Evolutionary conservation across 1,140 invertebrate genomes (phyloP).

Genomic region (Bombus cullumanus): DNA sequence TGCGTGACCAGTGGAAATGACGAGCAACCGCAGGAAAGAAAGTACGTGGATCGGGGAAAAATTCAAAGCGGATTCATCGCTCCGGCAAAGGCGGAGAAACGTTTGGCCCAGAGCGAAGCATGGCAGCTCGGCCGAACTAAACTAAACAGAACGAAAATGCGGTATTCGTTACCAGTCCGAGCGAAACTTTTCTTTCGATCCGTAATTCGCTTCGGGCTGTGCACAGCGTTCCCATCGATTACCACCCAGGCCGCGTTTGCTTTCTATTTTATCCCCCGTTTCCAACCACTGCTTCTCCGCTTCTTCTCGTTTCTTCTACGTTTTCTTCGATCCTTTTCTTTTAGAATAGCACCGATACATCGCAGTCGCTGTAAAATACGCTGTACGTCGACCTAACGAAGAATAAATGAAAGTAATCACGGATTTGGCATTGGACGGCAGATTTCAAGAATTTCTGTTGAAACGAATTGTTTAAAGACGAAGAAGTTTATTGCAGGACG

Average conservation of each 20-base stretch:
- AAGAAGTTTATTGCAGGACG: too few species aligned
- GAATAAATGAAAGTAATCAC: neutral
- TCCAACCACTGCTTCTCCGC: neutral
- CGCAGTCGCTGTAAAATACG: neutral
- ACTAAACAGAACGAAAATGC: constrained; percentile 59
- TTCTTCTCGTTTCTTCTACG: neutral
- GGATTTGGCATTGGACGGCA: neutral
- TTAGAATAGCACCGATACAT: neutral
- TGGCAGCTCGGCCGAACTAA: constrained; percentile 24
- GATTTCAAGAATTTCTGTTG: neutral
- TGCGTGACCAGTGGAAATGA: constrained; percentile 29
- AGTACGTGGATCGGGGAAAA: constrained; percentile 13
- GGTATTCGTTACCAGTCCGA: constrained; percentile 54
- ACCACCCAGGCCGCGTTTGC: neutral
- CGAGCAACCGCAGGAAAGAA: neutral
- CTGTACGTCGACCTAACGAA: neutral
- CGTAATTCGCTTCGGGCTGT: constrained; percentile 44
- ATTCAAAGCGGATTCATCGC: constrained; percentile 27
- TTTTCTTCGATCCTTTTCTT: too few species aligned
- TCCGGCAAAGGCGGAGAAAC: constrained; percentile 21
- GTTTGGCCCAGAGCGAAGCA: constrained; percentile 30
- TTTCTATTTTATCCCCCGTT: neutral
- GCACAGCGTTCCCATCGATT: constrained; percentile 40
- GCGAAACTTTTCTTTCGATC: constrained; percentile 55
- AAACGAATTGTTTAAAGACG: neutral